Evolutionary conservation across 2,113 vertebrate genomes (phyloP).

Genomic region (Sialia sialis): DNA sequence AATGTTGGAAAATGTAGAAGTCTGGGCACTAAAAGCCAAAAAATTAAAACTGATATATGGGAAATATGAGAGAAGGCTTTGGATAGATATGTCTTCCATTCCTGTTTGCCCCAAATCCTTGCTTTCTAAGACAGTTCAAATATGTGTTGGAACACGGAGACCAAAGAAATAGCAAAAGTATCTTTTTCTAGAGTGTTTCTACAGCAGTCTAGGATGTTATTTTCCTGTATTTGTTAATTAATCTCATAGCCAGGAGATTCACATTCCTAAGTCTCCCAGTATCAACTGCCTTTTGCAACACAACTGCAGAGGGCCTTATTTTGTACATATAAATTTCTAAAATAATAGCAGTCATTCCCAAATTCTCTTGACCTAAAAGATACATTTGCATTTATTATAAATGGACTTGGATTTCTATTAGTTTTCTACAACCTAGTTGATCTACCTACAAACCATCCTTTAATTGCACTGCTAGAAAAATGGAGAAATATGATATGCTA

Average conservation of each 20-base stretch:
- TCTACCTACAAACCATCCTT: background rate
- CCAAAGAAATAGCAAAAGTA: background rate
- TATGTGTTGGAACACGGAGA: background rate
- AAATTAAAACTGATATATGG: background rate
- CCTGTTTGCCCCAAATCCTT: background rate
- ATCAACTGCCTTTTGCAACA: background rate
- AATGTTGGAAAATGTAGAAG: background rate
- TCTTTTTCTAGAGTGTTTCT: background rate
- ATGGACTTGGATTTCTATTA: background rate
- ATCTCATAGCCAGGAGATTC: background rate
- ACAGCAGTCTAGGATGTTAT: background rate
- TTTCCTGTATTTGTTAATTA: background rate
- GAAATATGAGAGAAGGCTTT: background rate
- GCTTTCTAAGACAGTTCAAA: background rate
- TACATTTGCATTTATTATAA: background rate
- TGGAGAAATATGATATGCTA: background rate
- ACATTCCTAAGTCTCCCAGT: background rate
- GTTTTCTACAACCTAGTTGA: background rate
- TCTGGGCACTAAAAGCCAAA: background rate
- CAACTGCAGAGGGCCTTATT: accelerated
- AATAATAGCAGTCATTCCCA: background rate
- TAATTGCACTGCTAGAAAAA: background rate
- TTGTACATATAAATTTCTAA: background rate
- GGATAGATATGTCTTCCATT: background rate
- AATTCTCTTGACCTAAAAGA: background rate